Base-by-base conservation (phyloP, 2,888 invertebrate genomes). In the Elmis aenea region DNA sequence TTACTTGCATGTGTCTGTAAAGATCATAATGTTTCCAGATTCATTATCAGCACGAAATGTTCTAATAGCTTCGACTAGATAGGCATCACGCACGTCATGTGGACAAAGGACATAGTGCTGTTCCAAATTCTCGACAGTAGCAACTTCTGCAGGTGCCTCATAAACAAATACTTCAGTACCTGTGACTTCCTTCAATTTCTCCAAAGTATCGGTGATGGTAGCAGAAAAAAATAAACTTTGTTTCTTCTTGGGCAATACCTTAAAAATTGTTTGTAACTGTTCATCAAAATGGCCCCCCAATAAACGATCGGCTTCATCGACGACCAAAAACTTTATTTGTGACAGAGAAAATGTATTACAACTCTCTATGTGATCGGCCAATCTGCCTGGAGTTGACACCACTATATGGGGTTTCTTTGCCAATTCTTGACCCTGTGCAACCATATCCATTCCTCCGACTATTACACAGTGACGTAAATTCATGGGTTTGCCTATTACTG, bases 251-350 rank as follows among this genome's bases (percentile, higher is more conserved):
- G 94, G 90, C 26, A 95, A 63, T 3, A 76, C 75, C 29, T 73
- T 66, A 60, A 91, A 86, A 57, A 93, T 91, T 0, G 82, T 79
- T 59, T 83, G 77, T 28, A 96, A 71, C 55, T 90, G 87, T 13
- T 80, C 81, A 66, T 90, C 83, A 62, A 93, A 92, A 27, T 81
- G 79, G 28, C 89, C 90, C 59, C 85, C 56, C 22, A 84, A 66
- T 48, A 85, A 73, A 67, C 91, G 77, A 62, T 99, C 99, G 16
- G 97, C 99, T 72, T 99, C 99, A 70, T 99, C 99, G 32, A 99
- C 66, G 0, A 99, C 94, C 52, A 97, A 69, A 70, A 84, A 91
- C 57, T 85, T 81, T 1, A 93, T 77, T 54, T 79, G 83, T 51
- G 79, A 79, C 50, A 94, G 77, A 2, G 80, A 78, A 57, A 88